A percentile compares a stretch with the other conserved stretches of the same genome.
Conservation (phyloP, 2,113 vertebrate species). For the Leuciscus idus region DNA sequence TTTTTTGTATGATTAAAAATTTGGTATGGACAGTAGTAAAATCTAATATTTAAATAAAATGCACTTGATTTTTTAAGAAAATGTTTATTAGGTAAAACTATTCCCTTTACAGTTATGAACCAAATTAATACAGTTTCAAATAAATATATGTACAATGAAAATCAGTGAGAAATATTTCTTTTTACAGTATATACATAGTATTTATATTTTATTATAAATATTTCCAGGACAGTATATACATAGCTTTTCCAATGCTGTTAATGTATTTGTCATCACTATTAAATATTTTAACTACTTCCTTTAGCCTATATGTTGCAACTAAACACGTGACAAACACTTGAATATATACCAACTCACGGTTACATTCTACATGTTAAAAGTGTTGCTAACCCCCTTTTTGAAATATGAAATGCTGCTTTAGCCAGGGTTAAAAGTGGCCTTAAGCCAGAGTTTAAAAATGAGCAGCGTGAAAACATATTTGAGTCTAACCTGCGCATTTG, state of each 20-base stretch:
- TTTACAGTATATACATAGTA: too few species aligned
- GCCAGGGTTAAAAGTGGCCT: neutral
- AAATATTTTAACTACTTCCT: too few species aligned
- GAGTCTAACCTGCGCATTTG: constrained; percentile 86
- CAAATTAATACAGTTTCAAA: neutral
- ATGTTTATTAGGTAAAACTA: neutral
- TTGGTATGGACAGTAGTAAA: neutral
- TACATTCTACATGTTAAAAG: neutral
- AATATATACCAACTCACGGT: neutral
- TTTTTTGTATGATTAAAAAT: neutral
- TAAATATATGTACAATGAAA: neutral
- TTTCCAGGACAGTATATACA: too few species aligned
- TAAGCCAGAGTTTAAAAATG: neutral
- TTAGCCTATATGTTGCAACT: neutral
- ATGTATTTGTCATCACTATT: neutral
- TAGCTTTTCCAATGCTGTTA: neutral
- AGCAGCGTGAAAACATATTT: neutral
- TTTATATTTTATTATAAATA: too few species aligned
- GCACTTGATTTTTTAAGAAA: neutral
- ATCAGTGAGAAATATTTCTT: too few species aligned
- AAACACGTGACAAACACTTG: neutral
- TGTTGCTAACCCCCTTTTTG: neutral
- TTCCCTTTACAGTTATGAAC: neutral
- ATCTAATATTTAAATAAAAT: neutral
- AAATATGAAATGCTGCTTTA: neutral